Evolutionary conservation across 1,140 invertebrate species (phyloP).

Genomic region (Neodiprion pinetum): DNA sequence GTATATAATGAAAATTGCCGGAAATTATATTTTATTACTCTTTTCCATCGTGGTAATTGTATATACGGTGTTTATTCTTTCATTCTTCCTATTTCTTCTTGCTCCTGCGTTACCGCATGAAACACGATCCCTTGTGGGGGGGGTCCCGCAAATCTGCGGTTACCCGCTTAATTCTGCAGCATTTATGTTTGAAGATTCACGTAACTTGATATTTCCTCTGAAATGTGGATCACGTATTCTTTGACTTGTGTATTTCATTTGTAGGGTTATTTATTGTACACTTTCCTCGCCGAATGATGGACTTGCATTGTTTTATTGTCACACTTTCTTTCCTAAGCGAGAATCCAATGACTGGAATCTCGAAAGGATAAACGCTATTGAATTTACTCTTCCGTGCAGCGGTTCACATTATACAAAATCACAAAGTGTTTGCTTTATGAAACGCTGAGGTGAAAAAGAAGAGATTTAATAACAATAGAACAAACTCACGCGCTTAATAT

Average conservation of each 20-base stretch:
- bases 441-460: not conserved
- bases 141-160: not conserved
- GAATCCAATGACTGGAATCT: too few species aligned
- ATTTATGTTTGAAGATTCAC: not conserved
- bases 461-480: not conserved
- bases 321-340: too few species aligned
- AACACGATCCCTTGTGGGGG: not conserved
- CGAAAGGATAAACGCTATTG: too few species aligned
- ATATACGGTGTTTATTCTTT: too few species aligned
- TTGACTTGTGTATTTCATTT: too few species aligned
- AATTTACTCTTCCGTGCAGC: too few species aligned
- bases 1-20: not conserved
- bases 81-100: not conserved
- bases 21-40: not conserved
- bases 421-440: not conserved
- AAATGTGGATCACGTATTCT: not conserved
- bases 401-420: too few species aligned
- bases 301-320: too few species aligned
- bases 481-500: not conserved
- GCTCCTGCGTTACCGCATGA: not conserved
- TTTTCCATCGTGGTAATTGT: conserved; percentile 2
- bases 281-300: too few species aligned
- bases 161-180: not conserved
- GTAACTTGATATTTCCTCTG: conserved; percentile 3
- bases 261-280: too few species aligned